Evolutionary conservation across 2,797 vertebrate species (phyloP).

Genomic region (Zalophus californianus): DNA sequence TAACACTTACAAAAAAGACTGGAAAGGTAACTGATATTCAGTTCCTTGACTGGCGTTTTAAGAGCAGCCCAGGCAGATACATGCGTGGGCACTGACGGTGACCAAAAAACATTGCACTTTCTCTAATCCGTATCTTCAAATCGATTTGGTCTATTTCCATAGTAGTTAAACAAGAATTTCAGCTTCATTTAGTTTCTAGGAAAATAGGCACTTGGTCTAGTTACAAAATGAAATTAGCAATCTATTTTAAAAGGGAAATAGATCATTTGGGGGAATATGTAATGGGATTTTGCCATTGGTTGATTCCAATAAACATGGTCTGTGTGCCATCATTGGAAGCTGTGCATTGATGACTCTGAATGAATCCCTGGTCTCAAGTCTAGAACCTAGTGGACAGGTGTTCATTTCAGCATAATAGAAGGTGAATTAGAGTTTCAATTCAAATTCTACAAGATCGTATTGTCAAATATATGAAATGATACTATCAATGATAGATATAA

Average conservation of each 20-base stretch:
- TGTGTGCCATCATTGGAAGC: constrained; percentile 3
- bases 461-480: constrained; percentile 68
- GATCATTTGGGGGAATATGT: constrained; percentile 20
- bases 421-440: constrained; percentile 55
- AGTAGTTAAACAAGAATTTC: constrained; percentile 46
- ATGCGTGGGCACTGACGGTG: not conserved
- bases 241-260: constrained; percentile 22
- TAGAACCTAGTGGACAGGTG: constrained; percentile 64
- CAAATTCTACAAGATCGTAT: constrained; percentile 68
- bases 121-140: not conserved
- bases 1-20: not conserved
- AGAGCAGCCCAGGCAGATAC: not conserved
- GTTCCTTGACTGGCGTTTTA: not conserved
- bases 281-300: constrained; percentile 18
- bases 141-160: constrained; percentile 22
- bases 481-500: constrained; percentile 54
- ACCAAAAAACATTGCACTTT: not conserved
- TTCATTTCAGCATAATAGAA: constrained; percentile 58
- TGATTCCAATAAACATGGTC: constrained; percentile 49
- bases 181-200: constrained; percentile 31
- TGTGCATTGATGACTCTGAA: constrained; percentile 39
- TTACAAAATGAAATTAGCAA: constrained; percentile 4
- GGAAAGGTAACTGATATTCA: not conserved
- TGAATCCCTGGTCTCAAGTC: constrained; percentile 64
- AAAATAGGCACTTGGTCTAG: not conserved